Evolutionary conservation across 2,113 vertebrate genomes (phyloP).

Genomic region (Notarius quadriscutis): DNA sequence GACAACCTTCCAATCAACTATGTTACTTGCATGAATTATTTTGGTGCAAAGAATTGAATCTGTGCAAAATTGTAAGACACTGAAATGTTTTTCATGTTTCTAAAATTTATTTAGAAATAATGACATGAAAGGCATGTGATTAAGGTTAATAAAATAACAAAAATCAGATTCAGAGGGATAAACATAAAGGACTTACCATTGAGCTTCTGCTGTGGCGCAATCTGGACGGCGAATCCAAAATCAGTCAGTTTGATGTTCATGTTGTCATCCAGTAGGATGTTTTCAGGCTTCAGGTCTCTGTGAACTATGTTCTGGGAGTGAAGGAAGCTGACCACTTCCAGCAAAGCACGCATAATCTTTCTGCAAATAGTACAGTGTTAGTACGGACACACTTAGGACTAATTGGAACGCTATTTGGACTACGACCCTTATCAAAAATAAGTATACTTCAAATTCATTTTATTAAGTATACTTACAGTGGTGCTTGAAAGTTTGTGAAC

Average conservation of each 20-base stretch:
- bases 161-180: background rate
- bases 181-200: constrained; percentile 74
- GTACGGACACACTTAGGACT: background rate
- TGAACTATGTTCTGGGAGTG: constrained; percentile 90
- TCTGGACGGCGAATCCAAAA: constrained; percentile 92
- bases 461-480: too few relatives aligned
- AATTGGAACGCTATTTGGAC: too few relatives aligned
- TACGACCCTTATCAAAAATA: background rate
- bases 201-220: constrained; percentile 76
- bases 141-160: background rate
- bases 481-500: too few relatives aligned
- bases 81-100: background rate
- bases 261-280: constrained; percentile 91
- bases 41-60: background rate
- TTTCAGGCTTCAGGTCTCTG: constrained; percentile 95
- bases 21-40: background rate
- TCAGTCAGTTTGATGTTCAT: constrained; percentile 98
- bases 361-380: constrained; percentile 64
- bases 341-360: constrained; percentile 90
- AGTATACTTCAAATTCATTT: too few relatives aligned
- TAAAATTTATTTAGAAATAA: background rate
- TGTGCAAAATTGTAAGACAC: background rate
- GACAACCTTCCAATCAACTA: background rate
- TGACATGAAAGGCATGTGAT: background rate
- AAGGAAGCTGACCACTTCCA: constrained; percentile 88